Conservation (phyloP, 2,113 vertebrate species). For the Rhea pennata region DNA sequence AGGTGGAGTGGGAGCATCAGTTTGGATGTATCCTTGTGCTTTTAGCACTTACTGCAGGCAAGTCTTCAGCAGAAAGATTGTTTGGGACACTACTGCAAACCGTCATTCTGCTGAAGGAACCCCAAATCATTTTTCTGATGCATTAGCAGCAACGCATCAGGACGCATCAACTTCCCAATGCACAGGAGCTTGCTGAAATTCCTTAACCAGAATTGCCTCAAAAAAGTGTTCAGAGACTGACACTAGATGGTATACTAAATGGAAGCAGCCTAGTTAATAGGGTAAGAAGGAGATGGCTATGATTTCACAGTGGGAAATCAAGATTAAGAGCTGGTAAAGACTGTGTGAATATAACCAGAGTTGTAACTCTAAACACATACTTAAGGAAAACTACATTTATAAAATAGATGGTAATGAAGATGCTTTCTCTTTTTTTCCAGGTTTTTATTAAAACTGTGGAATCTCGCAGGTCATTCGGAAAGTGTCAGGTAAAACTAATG, state of each 20-base stretch:
- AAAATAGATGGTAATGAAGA: background rate
- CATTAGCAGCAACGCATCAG: background rate
- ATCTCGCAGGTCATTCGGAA: background rate
- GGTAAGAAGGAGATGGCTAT: background rate
- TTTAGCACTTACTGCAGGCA: accelerated
- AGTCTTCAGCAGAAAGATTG: background rate
- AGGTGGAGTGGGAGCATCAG: background rate
- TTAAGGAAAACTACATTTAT: background rate
- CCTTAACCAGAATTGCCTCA: accelerated
- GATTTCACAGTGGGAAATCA: accelerated
- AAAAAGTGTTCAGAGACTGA: accelerated
- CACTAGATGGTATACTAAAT: accelerated
- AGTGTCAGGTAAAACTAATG: background rate
- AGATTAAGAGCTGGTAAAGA: background rate
- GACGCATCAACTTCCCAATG: background rate
- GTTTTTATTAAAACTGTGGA: background rate
- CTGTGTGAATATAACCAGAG: accelerated
- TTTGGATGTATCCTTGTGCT: accelerated
- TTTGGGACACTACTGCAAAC: background rate
- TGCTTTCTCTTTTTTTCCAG: background rate
- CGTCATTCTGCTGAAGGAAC: background rate
- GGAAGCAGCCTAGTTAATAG: accelerated
- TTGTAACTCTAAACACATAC: no score
- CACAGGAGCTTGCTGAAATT: background rate
- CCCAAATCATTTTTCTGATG: background rate